Conservation (phyloP, 2,797 vertebrate genomes). For the Austrolebias charrua region DNA sequence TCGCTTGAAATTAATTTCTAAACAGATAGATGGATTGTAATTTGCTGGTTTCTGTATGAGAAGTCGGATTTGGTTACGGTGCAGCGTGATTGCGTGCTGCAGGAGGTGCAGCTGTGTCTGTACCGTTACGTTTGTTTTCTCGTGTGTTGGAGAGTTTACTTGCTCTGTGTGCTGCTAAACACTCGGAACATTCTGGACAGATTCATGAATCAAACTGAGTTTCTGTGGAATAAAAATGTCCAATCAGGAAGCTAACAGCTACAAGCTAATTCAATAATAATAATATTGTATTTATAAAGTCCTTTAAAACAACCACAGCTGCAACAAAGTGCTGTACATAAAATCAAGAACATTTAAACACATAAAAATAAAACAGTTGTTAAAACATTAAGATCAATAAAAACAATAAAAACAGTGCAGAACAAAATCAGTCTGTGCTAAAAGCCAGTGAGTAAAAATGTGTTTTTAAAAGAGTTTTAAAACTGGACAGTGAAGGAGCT, state of each 20-base stretch:
- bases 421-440: too few relatives aligned
- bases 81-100: slow-evolving; percentile 42
- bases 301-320: too few relatives aligned
- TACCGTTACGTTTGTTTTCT: neutral
- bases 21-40: slow-evolving; percentile 34
- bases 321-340: too few relatives aligned
- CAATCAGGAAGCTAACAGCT: neutral
- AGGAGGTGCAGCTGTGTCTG: slow-evolving; percentile 14
- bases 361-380: too few relatives aligned
- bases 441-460: too few relatives aligned
- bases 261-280: neutral
- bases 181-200: slow-evolving; percentile 5
- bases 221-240: slow-evolving; percentile 6
- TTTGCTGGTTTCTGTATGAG: slow-evolving; percentile 39
- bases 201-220: slow-evolving; percentile 17
- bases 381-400: too few relatives aligned
- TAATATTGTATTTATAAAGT: too few relatives aligned
- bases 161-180: slow-evolving; percentile 25
- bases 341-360: too few relatives aligned
- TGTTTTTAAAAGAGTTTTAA: too few relatives aligned
- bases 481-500: too few relatives aligned
- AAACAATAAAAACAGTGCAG: too few relatives aligned
- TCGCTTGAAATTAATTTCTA: slow-evolving; percentile 60
- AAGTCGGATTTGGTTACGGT: slow-evolving; percentile 53
- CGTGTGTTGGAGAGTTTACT: neutral